Evolutionary conservation across 1,140 invertebrate genomes (phyloP).

Genomic region (Bradysia coprophila): DNA sequence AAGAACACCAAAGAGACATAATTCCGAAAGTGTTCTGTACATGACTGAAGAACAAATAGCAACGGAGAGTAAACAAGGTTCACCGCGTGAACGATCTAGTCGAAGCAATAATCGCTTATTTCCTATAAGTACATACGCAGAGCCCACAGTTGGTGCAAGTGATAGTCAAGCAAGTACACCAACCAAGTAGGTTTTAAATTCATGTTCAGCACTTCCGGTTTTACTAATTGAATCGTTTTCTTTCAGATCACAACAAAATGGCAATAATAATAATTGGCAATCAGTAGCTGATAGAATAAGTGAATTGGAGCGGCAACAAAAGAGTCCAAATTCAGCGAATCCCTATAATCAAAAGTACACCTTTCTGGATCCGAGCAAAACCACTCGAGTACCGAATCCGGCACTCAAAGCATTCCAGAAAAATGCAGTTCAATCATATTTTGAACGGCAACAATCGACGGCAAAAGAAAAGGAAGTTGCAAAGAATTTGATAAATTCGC

Average conservation of each 20-base stretch:
- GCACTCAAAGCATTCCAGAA: slow-evolving; percentile 75
- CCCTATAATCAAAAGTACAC: slow-evolving; percentile 30
- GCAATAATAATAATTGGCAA: slow-evolving; percentile 12
- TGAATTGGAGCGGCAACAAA: slow-evolving; percentile 43
- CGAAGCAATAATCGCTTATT: slow-evolving; percentile 29
- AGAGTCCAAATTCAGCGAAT: background rate
- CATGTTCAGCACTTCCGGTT: no score
- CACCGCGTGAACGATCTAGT: background rate
- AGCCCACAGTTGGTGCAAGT: slow-evolving; percentile 7
- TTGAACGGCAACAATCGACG: slow-evolving; percentile 47
- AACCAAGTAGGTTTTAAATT: no score
- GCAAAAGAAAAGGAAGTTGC: background rate
- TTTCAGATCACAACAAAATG: background rate
- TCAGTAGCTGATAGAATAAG: slow-evolving; percentile 59
- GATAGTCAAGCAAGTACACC: background rate
- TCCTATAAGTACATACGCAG: slow-evolving; percentile 37
- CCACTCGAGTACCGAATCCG: slow-evolving; percentile 49
- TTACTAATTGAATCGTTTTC: no score
- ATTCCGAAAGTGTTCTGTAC: slow-evolving; percentile 61
- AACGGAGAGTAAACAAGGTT: background rate
- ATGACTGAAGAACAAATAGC: slow-evolving; percentile 24
- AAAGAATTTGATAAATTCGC: background rate
- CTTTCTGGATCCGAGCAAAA: slow-evolving; percentile 58
- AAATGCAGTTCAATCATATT: slow-evolving; percentile 67
- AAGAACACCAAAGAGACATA: slow-evolving; percentile 58